Evolutionary conservation across 1,140 invertebrate species (phyloP), one percentile per base, ranked within the genome.

Genomic region (Euura saliciscinereae): DNA sequence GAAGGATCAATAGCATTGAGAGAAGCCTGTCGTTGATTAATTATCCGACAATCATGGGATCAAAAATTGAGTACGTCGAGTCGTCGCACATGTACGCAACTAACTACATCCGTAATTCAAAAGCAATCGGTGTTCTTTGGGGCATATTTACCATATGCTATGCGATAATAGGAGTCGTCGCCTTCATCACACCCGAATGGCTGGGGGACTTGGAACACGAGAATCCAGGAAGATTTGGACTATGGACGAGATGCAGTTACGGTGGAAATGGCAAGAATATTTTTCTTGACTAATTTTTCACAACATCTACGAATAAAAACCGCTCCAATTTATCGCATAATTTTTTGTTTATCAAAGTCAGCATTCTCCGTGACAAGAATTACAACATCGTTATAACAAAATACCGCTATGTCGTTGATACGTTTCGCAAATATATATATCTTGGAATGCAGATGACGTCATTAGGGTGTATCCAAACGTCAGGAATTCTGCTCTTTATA

Each of bases 111-210:
- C 91, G 97, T 80, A 98, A 99, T 90, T 97, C 96, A 66, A 96
- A 97, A 89, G 97, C 97, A 59, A 97, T 99, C 71, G 97, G 96
- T 64, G 96, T 99, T 13, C 89, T 99, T 66, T 99, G 98, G 98
- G 97, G 94, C 42, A 95, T 99, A 77, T 98, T 99, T 84, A 95
- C 96, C 70, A 95, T 98, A 80, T 99, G 97, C 87, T 99, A 97
- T 86, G 95, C 96, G 68, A 98, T 99, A 78, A 98, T 99, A 79
- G 93, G 94, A 71, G 93, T 97, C 72, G 96, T 99, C 13, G 94
- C 97, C 0, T 98, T 99, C 84, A 92, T 98, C 13, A 98, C 98
- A 70, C 97, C 97, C 6, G 97, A 99, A 88, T 99, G 98, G 95
- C 94, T 92, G 80, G 97, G 90, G 1, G 92, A 93, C 91, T 90